Conservation (phyloP, 2,797 vertebrate genomes). For the Helostoma temminkii region DNA sequence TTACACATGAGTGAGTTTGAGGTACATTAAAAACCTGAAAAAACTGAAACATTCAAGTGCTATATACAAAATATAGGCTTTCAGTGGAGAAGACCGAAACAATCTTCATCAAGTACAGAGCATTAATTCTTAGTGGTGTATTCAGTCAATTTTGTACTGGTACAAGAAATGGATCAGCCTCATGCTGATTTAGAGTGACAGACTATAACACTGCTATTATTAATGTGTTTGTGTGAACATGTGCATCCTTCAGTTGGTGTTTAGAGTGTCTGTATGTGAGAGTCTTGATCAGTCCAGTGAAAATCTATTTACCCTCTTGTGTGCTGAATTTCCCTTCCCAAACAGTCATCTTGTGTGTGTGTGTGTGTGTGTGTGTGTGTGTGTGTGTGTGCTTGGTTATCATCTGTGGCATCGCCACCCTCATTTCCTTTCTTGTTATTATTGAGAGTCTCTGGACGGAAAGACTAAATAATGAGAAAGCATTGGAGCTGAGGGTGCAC, state of each 20-base stretch:
- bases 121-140: neutral
- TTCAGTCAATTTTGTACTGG: slow-evolving; percentile 6
- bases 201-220: neutral
- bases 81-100: too few relatives aligned
- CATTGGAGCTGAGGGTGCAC: slow-evolving; percentile 42
- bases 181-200: neutral
- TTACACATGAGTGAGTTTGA: too few relatives aligned
- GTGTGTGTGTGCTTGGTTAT: slow-evolving; percentile 62
- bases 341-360: slow-evolving; percentile 68
- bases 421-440: slow-evolving; percentile 80
- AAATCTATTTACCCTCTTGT: slow-evolving; percentile 74
- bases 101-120: too few relatives aligned
- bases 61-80: too few relatives aligned
- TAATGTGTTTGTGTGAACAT: slow-evolving; percentile 11
- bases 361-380: slow-evolving; percentile 29
- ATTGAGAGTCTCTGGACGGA: slow-evolving; percentile 62
- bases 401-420: slow-evolving; percentile 72
- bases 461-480: slow-evolving; percentile 76
- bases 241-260: slow-evolving; percentile 14
- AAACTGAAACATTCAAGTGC: too few relatives aligned
- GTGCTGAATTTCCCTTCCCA: slow-evolving; percentile 71
- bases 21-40: too few relatives aligned
- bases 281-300: slow-evolving; percentile 41
- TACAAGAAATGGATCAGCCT: neutral
- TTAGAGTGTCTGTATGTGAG: slow-evolving; percentile 33